Evolutionary conservation across 2,797 vertebrate genomes (phyloP), one percentile per base, ranked within the genome.

Genomic region (Phoxinus dragarum): DNA sequence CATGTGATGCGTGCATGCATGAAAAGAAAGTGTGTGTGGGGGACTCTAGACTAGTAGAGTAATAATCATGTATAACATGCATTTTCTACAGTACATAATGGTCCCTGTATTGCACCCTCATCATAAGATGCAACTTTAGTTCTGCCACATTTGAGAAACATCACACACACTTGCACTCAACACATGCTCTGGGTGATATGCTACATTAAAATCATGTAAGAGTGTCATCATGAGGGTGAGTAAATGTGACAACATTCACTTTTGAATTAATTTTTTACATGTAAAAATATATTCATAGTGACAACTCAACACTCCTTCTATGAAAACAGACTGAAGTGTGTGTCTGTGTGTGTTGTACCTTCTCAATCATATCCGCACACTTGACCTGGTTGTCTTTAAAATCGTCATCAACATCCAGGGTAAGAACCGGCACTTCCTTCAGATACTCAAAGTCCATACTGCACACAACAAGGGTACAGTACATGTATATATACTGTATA

Each of bases 391-490:
- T 90, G 31, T 89, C 87, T 89, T 93, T 96, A 88, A 99, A 98
- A 79, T 98, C 95, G 87, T 98, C 97, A 11, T 97, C 96, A 42
- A 97, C 97, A 23, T 99, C 98, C 11, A 99, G 86, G 0, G 95
- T 98, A 91, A 99, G 90, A 85, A 99, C 49, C 0, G 98, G 98
- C 68, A 98, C 91, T n/a, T 97, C 92, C 12, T 92, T 95, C 0
- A 99, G 94, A 88, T 97, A 98, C 11, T 96, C 94, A 91, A 96
- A 98, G 75, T 97, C 95, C 23, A 91, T 96, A 69, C 98, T 99
- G 93, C 67, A 88, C 67, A 78, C 54, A 38, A 56, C 5, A 11
- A 34, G 52, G 34, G 27, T 16, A 66, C 27, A 66, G 34, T 31
- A 56, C n/a, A n/a, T 6, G 10, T 10, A 56, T 8, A 54, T 7